Evolutionary conservation across 2,888 invertebrate genomes (phyloP).

Genomic region (Megalurothrips usitatus): DNA sequence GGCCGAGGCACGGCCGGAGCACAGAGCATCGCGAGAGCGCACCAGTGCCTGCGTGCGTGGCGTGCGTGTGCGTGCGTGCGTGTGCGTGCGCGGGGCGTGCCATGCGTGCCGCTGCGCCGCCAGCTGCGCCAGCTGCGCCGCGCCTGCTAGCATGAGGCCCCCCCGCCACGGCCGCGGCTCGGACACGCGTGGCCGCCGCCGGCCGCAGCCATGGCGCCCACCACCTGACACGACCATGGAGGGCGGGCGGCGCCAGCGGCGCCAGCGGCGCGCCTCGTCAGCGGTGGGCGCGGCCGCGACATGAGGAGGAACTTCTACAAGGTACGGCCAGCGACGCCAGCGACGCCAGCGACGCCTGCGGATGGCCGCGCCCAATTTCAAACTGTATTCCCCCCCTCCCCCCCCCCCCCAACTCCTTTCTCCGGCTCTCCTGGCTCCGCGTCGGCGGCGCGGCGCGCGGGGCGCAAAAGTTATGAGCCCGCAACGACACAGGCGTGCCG

Average conservation of each 20-base stretch:
- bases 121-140: background rate
- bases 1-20: background rate
- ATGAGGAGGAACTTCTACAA: slow-evolving; percentile 20
- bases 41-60: background rate
- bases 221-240: no score
- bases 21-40: background rate
- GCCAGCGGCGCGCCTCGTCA: background rate
- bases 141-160: background rate
- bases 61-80: background rate
- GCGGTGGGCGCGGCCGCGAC: background rate
- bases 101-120: background rate
- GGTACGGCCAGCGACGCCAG: background rate
- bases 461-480: no score
- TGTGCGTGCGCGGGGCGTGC: background rate
- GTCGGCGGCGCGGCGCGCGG: no score
- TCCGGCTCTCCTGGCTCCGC: no score
- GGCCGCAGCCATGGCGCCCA: background rate
- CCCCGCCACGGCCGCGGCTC: background rate
- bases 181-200: slow-evolving; percentile 21
- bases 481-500: no score
- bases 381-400: no score
- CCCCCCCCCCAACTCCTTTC: no score
- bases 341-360: background rate
- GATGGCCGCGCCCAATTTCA: no score
- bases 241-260: background rate